A percentile compares a stretch with the other conserved stretches of the same genome.
Evolutionary conservation across 2,113 vertebrate species (phyloP).

Genomic region (Carassius gibelio): DNA sequence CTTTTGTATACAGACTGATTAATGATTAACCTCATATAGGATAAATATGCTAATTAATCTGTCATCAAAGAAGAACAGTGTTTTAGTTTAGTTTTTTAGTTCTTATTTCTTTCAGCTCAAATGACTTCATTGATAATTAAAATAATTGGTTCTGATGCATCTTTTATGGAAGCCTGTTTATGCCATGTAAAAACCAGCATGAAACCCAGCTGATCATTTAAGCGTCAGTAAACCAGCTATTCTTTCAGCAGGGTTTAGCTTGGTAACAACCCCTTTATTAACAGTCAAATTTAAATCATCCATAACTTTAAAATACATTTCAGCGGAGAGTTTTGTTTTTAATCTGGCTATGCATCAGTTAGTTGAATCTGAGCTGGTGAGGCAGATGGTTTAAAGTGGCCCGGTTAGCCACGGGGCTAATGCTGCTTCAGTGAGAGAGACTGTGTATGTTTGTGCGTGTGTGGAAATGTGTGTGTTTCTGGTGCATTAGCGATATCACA

Average conservation of each 20-base stretch:
- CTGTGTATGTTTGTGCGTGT: conserved; percentile 35
- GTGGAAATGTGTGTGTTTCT: conserved; percentile 40
- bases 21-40: not conserved
- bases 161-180: not conserved
- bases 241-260: too few relatives aligned
- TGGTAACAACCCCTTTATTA: not conserved
- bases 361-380: not conserved
- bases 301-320: not conserved
- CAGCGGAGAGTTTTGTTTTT: not conserved
- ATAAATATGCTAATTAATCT: not conserved
- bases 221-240: too few relatives aligned
- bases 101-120: not conserved
- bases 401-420: conserved; percentile 18
- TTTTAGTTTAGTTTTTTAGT: too few relatives aligned
- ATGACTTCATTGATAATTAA: not conserved
- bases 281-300: not conserved
- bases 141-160: not conserved
- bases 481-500: conserved; percentile 17
- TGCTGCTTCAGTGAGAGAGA: not conserved
- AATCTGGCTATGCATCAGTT: not conserved
- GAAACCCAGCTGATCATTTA: not conserved
- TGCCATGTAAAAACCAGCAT: not conserved
- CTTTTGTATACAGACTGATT: not conserved
- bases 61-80: not conserved
- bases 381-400: conserved; percentile 21